Evolutionary conservation across 1,140 invertebrate genomes (phyloP).

Genomic region (Triops cancriformis): DNA sequence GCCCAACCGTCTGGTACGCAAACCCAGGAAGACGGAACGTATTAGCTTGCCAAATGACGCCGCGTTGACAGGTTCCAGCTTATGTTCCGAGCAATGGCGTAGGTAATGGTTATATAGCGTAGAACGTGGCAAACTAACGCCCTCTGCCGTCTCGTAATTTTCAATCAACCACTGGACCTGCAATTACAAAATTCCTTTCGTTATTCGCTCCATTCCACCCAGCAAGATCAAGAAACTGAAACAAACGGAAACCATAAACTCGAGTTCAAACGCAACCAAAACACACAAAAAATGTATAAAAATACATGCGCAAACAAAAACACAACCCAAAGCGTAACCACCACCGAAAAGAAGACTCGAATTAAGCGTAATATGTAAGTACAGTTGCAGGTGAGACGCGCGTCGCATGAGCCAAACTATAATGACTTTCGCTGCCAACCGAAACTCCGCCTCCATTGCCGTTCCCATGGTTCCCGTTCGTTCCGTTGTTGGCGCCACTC

Average conservation of each 20-base stretch:
- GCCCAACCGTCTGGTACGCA: constrained; percentile 85
- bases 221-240: background rate
- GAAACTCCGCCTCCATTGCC: constrained; percentile 36
- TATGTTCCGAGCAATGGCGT: constrained; percentile 85
- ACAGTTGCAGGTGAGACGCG: constrained; percentile 80
- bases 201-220: background rate
- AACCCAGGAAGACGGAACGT: constrained; percentile 90
- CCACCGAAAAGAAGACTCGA: constrained; percentile 12
- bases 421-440: constrained; percentile 43
- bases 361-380: constrained; percentile 47
- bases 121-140: constrained; percentile 88
- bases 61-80: constrained; percentile 95
- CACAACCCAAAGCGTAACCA: background rate
- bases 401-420: constrained; percentile 68
- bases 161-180: constrained; percentile 95
- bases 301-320: background rate
- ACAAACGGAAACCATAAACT: background rate
- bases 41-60: constrained; percentile 99
- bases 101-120: constrained; percentile 96
- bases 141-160: constrained; percentile 97
- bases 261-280: background rate
- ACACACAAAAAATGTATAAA: background rate
- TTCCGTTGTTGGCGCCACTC: constrained; percentile 51
- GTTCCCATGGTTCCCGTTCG: constrained; percentile 36
- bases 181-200: constrained; percentile 21